phyloP scores from a whole-genome alignment of 2,888 invertebrate genomes.

The Meteorus colon region DNA sequence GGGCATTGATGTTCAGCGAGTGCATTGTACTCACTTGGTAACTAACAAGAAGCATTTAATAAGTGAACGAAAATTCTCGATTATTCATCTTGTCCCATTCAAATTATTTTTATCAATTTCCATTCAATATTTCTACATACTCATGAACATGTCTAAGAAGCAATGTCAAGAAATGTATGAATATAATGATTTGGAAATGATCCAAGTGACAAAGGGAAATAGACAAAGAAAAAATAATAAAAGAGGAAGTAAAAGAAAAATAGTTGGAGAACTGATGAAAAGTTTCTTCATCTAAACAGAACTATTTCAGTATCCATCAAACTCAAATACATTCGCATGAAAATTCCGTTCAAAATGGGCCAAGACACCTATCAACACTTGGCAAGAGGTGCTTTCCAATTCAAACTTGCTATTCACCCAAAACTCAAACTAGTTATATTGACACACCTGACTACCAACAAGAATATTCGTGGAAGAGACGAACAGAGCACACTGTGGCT shows the following conservation, averaged over 20 bases:
- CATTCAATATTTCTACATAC: background rate
- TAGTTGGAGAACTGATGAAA: background rate
- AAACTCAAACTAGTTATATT: slow-evolving; percentile 26
- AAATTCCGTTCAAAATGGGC: background rate
- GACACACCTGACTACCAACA: slow-evolving; percentile 19
- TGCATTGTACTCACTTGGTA: background rate
- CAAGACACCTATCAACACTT: background rate
- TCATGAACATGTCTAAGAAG: background rate
- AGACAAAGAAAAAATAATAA: background rate
- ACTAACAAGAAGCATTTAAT: background rate
- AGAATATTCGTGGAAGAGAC: background rate
- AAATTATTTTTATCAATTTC: slow-evolving; percentile 10
- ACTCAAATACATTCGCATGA: background rate
- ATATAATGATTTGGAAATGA: background rate
- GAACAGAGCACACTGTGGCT: background rate
- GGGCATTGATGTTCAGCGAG: background rate
- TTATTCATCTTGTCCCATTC: background rate
- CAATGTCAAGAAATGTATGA: background rate
- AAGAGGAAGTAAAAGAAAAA: background rate
- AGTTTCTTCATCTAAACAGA: background rate
- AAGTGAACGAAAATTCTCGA: background rate
- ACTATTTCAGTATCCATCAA: background rate
- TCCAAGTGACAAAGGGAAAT: background rate
- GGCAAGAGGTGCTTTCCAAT: background rate
- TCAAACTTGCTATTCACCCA: slow-evolving; percentile 2